These are phyloP conservation scores for Drosophila fuyamai DNA, from an alignment of 1,140 invertebrate species.

Conservation along the genomic window DNA sequence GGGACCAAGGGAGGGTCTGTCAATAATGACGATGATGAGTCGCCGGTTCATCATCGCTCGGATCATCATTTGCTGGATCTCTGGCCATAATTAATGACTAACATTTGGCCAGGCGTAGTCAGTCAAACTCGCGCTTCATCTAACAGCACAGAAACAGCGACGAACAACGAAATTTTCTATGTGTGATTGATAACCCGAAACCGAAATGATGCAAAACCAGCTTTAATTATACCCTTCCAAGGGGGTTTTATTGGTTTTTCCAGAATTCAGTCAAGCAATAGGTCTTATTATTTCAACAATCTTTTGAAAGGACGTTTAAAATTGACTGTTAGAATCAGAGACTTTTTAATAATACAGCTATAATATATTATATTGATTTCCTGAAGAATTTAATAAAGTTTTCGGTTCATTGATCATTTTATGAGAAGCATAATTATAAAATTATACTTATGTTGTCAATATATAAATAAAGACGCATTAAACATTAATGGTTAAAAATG, in stretches of 20 bases:
- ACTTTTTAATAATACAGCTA: too few species aligned
- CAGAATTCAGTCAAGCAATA: background rate
- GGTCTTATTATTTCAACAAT: background rate
- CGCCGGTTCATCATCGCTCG: slow-evolving; percentile 58
- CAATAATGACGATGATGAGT: slow-evolving; percentile 82
- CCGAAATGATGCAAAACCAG: slow-evolving; percentile 75
- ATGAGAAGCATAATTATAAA: too few species aligned
- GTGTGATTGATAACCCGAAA: slow-evolving; percentile 78
- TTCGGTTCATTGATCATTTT: too few species aligned
- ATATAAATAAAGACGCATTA: too few species aligned
- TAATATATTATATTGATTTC: too few species aligned
- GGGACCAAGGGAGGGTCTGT: slow-evolving; percentile 42
- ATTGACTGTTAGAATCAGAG: background rate
- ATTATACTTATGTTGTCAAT: too few species aligned
- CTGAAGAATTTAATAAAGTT: too few species aligned
- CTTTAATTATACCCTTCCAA: slow-evolving; percentile 29
- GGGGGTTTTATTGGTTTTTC: background rate
- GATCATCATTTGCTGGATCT: slow-evolving; percentile 60
- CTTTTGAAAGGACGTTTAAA: background rate
- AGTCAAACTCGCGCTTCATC: slow-evolving; percentile 81
- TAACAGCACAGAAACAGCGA: slow-evolving; percentile 48
- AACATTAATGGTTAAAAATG: too few species aligned
- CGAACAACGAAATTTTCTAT: slow-evolving; percentile 64
- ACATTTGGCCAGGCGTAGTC: slow-evolving; percentile 81
- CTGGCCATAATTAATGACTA: slow-evolving; percentile 80